Base-by-base conservation (phyloP, 2,888 invertebrate species). In the Apodemia duryi region DNA sequence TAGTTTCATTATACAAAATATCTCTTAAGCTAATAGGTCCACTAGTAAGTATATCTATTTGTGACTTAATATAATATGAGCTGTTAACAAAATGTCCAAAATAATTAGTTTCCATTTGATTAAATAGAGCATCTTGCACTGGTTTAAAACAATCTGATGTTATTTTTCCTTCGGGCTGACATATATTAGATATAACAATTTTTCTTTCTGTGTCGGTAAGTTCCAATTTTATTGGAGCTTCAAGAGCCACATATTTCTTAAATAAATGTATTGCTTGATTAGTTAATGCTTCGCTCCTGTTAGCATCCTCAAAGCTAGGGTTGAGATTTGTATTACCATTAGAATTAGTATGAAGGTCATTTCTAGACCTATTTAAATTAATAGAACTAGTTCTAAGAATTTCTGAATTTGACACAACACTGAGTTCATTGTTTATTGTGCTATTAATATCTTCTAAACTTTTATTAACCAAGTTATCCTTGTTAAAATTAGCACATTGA, bases 61-160 rank as follows among this genome's bases (percentile, higher is more conserved):
- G 98, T 91, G 98, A 97, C 89, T 97, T 98, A 79, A 97, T 97
- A 86, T 97, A 97, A 81, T 95, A 96, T 78, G 96, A 95, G 83
- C 97, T 98, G 75, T 95, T 94, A 71, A 96, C 86, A 87, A 98
- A 99, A 73, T 95, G 95, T 75, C 94, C 94, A 81, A 96, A 95
- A 89, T 95, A 95, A 85, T 95, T 94, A 64, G 92, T 93, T 75
- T 97, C 95, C 82, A 98, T 93, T 77, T 94, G 88, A 66, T 93
- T 91, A 70, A 94, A 93, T 67, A 97, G 92, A 81, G 93, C 93
- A 71, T 94, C 93, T 82, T 97, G 96, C 65, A 96, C 94, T 68
- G 94, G 93, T 70, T 94, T 93, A 82, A 97, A 97, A 80, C 96
- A 96, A 75, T 94, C 93, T 63, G 95, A 92, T 74, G 94, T 93